phyloP scores from a whole-genome alignment of 2,797 vertebrate species.

The Microctenopoma steveboyesi region DNA sequence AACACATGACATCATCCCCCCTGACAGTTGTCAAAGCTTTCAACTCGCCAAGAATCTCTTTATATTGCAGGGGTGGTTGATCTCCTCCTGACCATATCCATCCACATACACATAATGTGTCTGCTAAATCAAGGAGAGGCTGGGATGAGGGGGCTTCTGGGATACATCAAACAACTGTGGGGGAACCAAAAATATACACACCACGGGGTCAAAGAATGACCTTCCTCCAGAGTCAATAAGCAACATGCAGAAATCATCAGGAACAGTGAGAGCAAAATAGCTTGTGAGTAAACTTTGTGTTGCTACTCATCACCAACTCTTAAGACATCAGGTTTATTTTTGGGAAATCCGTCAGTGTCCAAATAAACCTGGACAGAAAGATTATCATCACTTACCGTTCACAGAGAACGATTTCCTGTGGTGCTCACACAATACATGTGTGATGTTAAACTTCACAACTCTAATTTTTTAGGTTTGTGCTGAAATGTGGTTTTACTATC shows the following conservation, averaged over 20 bases:
- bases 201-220: conserved; percentile 56
- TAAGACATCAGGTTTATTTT: conserved; percentile 48
- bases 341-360: conserved; percentile 34
- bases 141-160: conserved; percentile 42
- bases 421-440: background rate
- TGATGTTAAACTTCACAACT: conserved; percentile 1
- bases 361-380: conserved; percentile 31
- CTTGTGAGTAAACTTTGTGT: conserved; percentile 20
- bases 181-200: conserved; percentile 72
- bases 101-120: conserved; percentile 2
- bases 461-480: background rate
- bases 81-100: conserved; percentile 31
- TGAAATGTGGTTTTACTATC: conserved; percentile 10
- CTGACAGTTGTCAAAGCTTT: conserved; percentile 62
- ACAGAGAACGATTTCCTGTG: conserved; percentile 4
- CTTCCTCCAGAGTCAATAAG: conserved; percentile 68
- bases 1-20: conserved; percentile 76
- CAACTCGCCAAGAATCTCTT: conserved; percentile 44
- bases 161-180: conserved; percentile 59
- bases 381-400: background rate
- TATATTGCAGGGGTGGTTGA: conserved; percentile 40
- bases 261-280: conserved; percentile 19
- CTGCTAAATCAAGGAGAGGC: conserved; percentile 52
- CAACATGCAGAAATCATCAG: conserved; percentile 55
- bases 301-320: conserved; percentile 27